A percentile compares a stretch with the other conserved stretches of the same genome.
phyloP scores from a whole-genome alignment of 2,797 vertebrate genomes.

The Tiaroga cobitis region DNA sequence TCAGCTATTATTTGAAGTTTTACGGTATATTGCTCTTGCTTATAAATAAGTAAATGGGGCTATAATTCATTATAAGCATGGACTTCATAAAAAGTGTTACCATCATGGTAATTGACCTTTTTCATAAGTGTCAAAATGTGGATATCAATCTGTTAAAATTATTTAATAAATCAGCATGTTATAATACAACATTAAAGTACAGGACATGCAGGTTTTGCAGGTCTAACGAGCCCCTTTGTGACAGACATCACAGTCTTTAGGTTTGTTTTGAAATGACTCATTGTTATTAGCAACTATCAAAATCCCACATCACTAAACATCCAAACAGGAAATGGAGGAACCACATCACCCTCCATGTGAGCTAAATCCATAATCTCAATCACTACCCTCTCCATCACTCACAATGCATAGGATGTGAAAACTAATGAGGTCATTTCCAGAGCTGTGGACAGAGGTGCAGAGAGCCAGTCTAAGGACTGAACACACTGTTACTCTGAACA shows the following conservation, averaged over 20 bases:
- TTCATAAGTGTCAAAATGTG: not conserved
- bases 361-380: slow-evolving; percentile 41
- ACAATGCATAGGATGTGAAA: slow-evolving; percentile 58
- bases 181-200: not conserved
- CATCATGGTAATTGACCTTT: not conserved
- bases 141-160: too few species aligned
- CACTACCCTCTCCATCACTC: slow-evolving; percentile 49
- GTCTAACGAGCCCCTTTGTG: not conserved
- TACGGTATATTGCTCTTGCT: too few species aligned
- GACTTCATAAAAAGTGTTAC: too few species aligned
- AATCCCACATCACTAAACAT: slow-evolving; percentile 25
- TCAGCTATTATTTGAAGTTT: too few species aligned
- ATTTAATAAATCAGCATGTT: not conserved
- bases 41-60: too few species aligned
- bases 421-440: slow-evolving; percentile 62
- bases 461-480: slow-evolving; percentile 32
- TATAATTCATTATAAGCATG: too few species aligned
- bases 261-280: slow-evolving; percentile 34
- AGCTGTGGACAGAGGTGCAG: slow-evolving; percentile 44
- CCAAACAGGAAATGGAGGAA: slow-evolving; percentile 37
- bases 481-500: slow-evolving; percentile 38
- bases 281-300: slow-evolving; percentile 37
- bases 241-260: not conserved
- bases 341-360: slow-evolving; percentile 27
- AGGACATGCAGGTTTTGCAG: not conserved